Conservation (phyloP, 2,888 invertebrate genomes). For the Phalera bucephala region DNA sequence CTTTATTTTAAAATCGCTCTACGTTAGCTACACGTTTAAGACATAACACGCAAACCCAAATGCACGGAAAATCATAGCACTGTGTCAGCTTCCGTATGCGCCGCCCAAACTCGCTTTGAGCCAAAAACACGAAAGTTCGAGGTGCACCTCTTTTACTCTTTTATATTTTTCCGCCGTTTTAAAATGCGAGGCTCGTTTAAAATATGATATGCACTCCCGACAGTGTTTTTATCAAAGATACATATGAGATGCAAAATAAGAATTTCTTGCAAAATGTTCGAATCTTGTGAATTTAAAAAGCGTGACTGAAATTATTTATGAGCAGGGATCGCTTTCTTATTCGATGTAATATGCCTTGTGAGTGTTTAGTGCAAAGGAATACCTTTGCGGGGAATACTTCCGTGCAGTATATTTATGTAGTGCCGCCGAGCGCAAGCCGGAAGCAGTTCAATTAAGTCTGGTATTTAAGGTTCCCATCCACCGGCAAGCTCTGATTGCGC, state of each 20-base stretch:
- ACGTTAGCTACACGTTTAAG: too few species aligned
- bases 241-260: conserved; percentile 37
- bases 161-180: conserved; percentile 42
- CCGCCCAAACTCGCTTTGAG: conserved; percentile 44
- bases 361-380: conserved; percentile 64
- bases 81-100: conserved; percentile 57
- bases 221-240: conserved; percentile 39
- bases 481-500: conserved; percentile 75
- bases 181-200: conserved; percentile 47
- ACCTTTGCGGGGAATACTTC: conserved; percentile 65
- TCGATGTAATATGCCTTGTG: conserved; percentile 20
- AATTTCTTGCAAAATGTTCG: conserved; percentile 23
- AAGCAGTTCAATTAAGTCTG: conserved; percentile 81
- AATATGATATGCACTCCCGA: conserved; percentile 42
- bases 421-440: conserved; percentile 61
- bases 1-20: too few species aligned
- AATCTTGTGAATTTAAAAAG: conserved; percentile 24
- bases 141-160: conserved; percentile 40
- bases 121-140: conserved; percentile 59
- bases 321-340: conserved; percentile 28
- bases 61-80: conserved; percentile 49
- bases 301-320: conserved; percentile 25
- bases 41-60: conserved; percentile 17
- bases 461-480: conserved; percentile 79
- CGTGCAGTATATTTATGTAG: conserved; percentile 74